A percentile compares a stretch with the other conserved stretches of the same genome.
These are phyloP conservation scores for Dryas iulia DNA, from an alignment of 1,140 invertebrate genomes.

Conservation along the genomic window DNA sequence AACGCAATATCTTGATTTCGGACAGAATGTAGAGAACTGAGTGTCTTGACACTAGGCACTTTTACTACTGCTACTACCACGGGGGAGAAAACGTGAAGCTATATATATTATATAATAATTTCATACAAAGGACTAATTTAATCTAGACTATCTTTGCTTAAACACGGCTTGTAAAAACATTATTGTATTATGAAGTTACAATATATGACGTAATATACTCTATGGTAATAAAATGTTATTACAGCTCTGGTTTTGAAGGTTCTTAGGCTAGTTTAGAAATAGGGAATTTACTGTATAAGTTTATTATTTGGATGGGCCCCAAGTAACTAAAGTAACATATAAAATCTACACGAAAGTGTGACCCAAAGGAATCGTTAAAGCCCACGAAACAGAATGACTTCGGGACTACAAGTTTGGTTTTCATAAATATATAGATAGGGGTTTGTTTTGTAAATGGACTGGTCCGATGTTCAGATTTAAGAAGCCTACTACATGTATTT, in stretches of 20 bases:
- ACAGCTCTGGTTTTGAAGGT: constrained; percentile 9
- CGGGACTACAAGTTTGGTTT: constrained; percentile 35
- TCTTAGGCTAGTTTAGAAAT: constrained; percentile 24
- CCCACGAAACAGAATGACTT: constrained; percentile 43
- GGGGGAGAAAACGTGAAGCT: too few species aligned
- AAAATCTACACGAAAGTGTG: constrained; percentile 56
- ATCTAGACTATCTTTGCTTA: too few species aligned
- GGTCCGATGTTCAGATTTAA: neutral
- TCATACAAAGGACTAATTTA: neutral
- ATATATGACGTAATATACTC: neutral
- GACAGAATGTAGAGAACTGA: too few species aligned
- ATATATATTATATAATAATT: neutral
- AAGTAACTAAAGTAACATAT: constrained; percentile 50
- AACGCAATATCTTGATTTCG: too few species aligned
- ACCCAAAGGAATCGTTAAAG: constrained; percentile 54
- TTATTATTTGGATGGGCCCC: constrained; percentile 31
- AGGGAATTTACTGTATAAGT: constrained; percentile 31
- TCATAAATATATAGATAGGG: constrained; percentile 23
- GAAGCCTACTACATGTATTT: neutral
- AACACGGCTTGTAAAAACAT: neutral
- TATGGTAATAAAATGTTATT: constrained; percentile 15
- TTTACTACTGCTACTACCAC: too few species aligned
- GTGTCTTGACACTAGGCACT: too few species aligned
- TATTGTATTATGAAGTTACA: neutral
- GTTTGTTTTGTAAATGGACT: constrained; percentile 13